Base-by-base conservation (phyloP, 2,888 invertebrate genomes). In the Chaetoderma sp. region DNA sequence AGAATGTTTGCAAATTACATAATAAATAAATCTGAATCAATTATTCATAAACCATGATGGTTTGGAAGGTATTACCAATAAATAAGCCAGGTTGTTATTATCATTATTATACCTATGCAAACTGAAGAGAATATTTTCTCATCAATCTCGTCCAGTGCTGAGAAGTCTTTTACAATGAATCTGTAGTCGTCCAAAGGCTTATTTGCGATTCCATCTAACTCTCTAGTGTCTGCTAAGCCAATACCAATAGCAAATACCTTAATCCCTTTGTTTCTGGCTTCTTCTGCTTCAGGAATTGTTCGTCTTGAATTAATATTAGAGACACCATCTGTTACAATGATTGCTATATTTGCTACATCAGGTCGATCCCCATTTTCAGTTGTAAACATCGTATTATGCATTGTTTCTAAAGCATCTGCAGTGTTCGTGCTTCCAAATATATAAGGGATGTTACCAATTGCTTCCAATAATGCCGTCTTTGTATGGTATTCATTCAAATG, bases 301-400 rank as follows among this genome's bases (percentile, higher is more conserved):
- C 70, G 62, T 13, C 73, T 63, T 0, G 74, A 65, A 65, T 83
- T 80, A 39, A 83, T 78, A 58, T 81, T 83, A 23, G 82, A 82
- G 27, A 78, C 78, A 60, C 84, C 84, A 60, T 84, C 83, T 16
- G 84, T 83, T 49, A 84, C 57, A 16, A 84, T 67, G 39, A 84
- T 75, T 27, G 70, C 73, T n/a, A 78, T 71, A 65, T 83, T 81
- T 1, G 72, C 71, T 1, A 78, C 78, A 42, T 64, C 74, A 4
- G 72, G 62, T 8, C 83, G 67, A 63, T 83, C 83, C 21, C 84
- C 84, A 57, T 75, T 78, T 5, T 47, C 64, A 0, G 61, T 49
- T 1, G 76, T 77, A 64, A 79, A 83, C 73, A 81, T 76, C 44
- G 72, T 63, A 18, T 58, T 63, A 10, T 77, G 66, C 76, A 79